Evolutionary conservation across 2,113 vertebrate genomes (phyloP).

Genomic region (Hiodon alosoides): DNA sequence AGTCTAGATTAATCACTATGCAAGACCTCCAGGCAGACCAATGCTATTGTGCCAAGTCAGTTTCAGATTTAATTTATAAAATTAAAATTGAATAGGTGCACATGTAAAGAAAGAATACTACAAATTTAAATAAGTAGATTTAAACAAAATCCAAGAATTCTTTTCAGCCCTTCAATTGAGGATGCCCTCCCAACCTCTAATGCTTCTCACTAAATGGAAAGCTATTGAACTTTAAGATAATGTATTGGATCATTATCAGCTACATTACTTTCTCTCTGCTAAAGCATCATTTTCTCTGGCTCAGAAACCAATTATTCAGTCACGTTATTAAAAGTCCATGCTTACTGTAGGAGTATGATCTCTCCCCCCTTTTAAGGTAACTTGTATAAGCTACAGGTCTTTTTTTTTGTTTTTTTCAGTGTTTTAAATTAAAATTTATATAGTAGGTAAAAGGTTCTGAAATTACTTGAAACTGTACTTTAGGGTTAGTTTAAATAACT

Average conservation of each 20-base stretch:
- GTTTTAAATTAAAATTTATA: too few species aligned
- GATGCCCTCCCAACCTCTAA: background rate
- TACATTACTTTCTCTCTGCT: constrained; percentile 32
- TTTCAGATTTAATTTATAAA: constrained; percentile 18
- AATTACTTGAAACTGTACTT: too few species aligned
- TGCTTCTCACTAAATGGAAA: constrained; percentile 27
- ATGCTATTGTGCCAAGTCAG: background rate
- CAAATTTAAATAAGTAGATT: constrained; percentile 43
- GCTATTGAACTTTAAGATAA: constrained; percentile 50
- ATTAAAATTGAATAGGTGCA: background rate
- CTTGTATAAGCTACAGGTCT: constrained; percentile 37
- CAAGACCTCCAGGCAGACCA: background rate
- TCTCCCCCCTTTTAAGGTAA: constrained; percentile 41
- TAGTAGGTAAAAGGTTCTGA: too few species aligned
- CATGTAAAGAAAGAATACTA: constrained; percentile 22
- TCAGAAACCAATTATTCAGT: constrained; percentile 62
- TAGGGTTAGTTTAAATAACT: too few species aligned
- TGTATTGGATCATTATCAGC: constrained; percentile 43
- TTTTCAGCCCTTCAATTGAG: constrained; percentile 30
- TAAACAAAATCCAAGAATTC: constrained; percentile 38
- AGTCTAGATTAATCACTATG: background rate
- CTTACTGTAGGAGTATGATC: constrained; percentile 43
- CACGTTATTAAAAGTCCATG: constrained; percentile 59
- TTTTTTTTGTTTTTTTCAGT: constrained; percentile 21
- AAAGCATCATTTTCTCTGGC: constrained; percentile 41